Evolutionary conservation across 2,888 invertebrate genomes (phyloP), one percentile per base, ranked within the genome.

Genomic region (Quadriops clusia): DNA sequence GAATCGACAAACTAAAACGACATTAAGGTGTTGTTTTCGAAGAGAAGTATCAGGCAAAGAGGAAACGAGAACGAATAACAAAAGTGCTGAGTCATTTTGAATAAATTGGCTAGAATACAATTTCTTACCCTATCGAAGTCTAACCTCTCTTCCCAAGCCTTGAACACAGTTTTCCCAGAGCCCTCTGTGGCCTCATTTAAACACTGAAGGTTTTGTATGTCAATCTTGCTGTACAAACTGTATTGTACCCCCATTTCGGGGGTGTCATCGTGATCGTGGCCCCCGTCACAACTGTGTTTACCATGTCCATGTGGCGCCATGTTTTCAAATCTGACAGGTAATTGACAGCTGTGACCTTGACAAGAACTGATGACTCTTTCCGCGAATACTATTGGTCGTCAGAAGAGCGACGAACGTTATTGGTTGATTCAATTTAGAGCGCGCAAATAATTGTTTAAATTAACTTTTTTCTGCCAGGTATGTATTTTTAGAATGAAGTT

Each of bases 161-260:
- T 94, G 53, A 97, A 95, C 3, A 98, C 78, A 14, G 70, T 70
- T 61, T 79, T 85, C 10, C 91, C 95, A 7, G 86, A 81, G 14
- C 83, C 87, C 47, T 93, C 91, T 4, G 67, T 60, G 27, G 68
- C 68, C 65, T 97, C 97, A 59, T 97, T 97, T 17, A 97, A 64
- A 59, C 94, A 94, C 53, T 89, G 76, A 13, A 94, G 65, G 56
- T 87, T 83, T 21, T 78, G 76, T 46, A 73, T 72, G 58, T 95
- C 85, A 47, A 95, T 93, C 70, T 89, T 93, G 44, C 78, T 69
- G 56, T 76, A 91, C 32, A 95, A 68, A 65, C 82, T 90, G 50
- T 85, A 90, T 42, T 80, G 73, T 26, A 82, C 56, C 3, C 84
- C 86, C 50, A 77, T 62, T 59, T 85, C 80, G 6, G 70, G 65